These are phyloP conservation scores for Urocynchramus pylzowi DNA, from an alignment of 2,113 vertebrate species.

Conservation along the genomic window DNA sequence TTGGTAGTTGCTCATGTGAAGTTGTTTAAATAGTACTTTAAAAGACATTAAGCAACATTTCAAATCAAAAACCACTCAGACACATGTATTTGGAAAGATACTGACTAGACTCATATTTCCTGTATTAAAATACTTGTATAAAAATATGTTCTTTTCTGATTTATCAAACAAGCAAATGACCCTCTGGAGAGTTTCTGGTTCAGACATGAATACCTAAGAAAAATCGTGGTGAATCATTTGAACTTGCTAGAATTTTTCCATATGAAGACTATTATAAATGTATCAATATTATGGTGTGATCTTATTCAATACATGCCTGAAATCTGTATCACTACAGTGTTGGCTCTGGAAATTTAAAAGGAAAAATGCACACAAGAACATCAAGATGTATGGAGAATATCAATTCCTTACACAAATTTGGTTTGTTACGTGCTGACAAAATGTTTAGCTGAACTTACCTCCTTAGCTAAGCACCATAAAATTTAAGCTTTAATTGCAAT, in stretches of 20 bases:
- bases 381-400: neutral
- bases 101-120: conserved; percentile 69
- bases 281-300: conserved; percentile 33
- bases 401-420: neutral
- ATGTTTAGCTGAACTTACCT: neutral
- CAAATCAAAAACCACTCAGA: conserved; percentile 56
- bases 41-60: conserved; percentile 55
- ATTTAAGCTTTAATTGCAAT: neutral
- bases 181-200: conserved; percentile 60
- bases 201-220: conserved; percentile 56
- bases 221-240: conserved; percentile 60
- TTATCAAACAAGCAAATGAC: conserved; percentile 69
- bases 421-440: neutral
- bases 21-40: conserved; percentile 63
- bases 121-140: conserved; percentile 66
- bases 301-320: neutral
- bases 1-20: conserved; percentile 22
- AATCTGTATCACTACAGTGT: neutral
- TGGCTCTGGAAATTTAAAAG: neutral
- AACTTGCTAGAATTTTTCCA: conserved; percentile 47
- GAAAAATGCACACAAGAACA: neutral
- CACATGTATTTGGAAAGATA: conserved; percentile 61
- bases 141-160: conserved; percentile 62
- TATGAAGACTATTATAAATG: conserved; percentile 33
- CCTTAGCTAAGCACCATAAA: neutral